phyloP scores from a whole-genome alignment of 2,888 invertebrate species.

The Drosophila cyrtoloma region DNA sequence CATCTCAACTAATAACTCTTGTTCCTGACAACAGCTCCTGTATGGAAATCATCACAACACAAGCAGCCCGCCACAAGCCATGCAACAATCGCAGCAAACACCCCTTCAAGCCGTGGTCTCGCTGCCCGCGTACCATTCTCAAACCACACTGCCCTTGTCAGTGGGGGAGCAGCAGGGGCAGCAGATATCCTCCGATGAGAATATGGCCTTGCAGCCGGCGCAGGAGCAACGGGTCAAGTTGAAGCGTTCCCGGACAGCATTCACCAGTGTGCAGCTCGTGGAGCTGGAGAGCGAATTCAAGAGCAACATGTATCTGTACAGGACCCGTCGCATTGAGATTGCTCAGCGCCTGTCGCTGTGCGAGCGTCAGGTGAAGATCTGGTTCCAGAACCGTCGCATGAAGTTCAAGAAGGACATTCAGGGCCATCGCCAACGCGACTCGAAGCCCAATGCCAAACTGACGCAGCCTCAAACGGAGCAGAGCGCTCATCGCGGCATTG shows the following conservation, averaged over 20 bases:
- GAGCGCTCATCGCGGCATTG: slow-evolving; percentile 75
- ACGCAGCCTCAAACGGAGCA: slow-evolving; percentile 66
- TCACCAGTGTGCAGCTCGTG: slow-evolving; percentile 97
- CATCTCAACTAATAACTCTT: neutral
- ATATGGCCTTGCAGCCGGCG: slow-evolving; percentile 53
- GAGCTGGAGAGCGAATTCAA: slow-evolving; percentile 98
- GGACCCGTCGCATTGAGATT: slow-evolving; percentile 97
- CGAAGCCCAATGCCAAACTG: slow-evolving; percentile 56
- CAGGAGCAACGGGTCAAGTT: slow-evolving; percentile 65
- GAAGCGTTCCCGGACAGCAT: slow-evolving; percentile 92
- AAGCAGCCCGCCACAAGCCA: slow-evolving; percentile 16
- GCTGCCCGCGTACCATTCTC: slow-evolving; percentile 33
- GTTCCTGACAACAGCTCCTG: slow-evolving; percentile 16
- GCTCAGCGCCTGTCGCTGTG: slow-evolving; percentile 96
- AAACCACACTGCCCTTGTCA: slow-evolving; percentile 20
- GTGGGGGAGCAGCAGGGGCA: slow-evolving; percentile 40
- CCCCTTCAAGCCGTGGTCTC: slow-evolving; percentile 11
- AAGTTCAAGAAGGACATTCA: slow-evolving; percentile 88
- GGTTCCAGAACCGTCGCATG: slow-evolving; percentile 94
- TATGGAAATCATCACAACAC: slow-evolving; percentile 44
- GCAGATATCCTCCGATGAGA: slow-evolving; percentile 68
- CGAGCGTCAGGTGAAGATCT: slow-evolving; percentile 94
- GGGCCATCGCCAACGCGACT: slow-evolving; percentile 61
- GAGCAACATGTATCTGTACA: slow-evolving; percentile 96
- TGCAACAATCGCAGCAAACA: slow-evolving; percentile 21